Evolutionary conservation across 2,888 invertebrate species (phyloP).

Genomic region (Patella pellucida): DNA sequence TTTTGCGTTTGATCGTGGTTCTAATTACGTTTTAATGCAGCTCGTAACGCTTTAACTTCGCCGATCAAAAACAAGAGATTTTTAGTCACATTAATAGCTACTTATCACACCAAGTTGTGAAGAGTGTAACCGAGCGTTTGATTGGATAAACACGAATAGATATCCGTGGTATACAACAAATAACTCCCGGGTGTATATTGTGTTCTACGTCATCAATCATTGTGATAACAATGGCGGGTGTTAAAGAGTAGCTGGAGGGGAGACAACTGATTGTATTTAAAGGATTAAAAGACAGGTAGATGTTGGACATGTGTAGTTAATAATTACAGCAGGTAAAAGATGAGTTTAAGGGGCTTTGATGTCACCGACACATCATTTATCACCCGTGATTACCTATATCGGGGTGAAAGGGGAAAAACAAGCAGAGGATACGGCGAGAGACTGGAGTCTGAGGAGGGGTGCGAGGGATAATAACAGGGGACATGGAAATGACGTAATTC

Average conservation of each 20-base stretch:
- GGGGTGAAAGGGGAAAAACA: neutral
- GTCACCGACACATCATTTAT: neutral
- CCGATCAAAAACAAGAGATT: no score
- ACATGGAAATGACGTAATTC: no score
- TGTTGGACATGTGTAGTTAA: neutral
- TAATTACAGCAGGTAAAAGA: neutral
- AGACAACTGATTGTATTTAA: neutral
- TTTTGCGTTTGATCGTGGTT: no score
- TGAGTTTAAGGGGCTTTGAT: constrained; percentile 1
- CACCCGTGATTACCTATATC: constrained; percentile 2
- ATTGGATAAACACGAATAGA: constrained; percentile 9
- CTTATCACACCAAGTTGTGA: constrained; percentile 1
- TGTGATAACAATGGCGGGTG: neutral
- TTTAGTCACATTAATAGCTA: neutral
- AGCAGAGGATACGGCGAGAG: neutral
- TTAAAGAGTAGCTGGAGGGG: neutral
- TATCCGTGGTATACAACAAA: neutral
- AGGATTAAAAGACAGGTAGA: neutral
- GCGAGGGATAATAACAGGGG: neutral
- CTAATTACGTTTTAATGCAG: no score
- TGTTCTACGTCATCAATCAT: constrained; percentile 11
- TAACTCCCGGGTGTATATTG: neutral
- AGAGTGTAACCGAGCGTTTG: constrained; percentile 1
- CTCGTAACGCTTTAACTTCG: no score
- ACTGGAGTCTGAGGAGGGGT: neutral